Evolutionary conservation across 1,140 invertebrate species (phyloP).

Genomic region (Leptinotarsa lineolata): DNA sequence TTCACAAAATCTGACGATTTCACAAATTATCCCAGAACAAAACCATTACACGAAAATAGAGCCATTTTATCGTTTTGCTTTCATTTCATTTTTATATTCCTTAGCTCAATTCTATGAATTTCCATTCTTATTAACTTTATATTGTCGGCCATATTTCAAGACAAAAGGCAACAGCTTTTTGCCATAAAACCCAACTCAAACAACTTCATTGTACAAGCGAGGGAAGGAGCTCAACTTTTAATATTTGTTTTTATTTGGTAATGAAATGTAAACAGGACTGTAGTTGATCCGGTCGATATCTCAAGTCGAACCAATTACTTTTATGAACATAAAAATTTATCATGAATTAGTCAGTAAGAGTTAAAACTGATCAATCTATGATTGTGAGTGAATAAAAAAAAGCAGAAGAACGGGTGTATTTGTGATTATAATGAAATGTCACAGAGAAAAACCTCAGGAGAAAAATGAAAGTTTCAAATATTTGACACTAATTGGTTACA

Average conservation of each 20-base stretch:
- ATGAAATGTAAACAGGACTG: conserved; percentile 12
- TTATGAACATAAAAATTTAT: background rate
- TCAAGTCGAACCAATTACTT: background rate
- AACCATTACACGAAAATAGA: background rate
- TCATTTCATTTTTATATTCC: background rate
- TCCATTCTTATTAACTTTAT: background rate
- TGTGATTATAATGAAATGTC: too few relatives aligned
- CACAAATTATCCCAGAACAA: background rate
- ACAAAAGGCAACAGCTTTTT: background rate
- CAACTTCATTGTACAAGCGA: background rate
- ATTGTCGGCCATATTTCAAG: conserved; percentile 5
- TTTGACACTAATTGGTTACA: too few relatives aligned
- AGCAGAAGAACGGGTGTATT: too few relatives aligned
- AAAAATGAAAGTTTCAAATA: too few relatives aligned
- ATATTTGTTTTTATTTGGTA: conserved; percentile 17
- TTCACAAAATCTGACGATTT: too few relatives aligned
- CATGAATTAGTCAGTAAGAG: too few relatives aligned
- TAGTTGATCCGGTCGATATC: background rate
- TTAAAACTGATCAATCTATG: too few relatives aligned
- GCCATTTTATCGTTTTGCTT: background rate
- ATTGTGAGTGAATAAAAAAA: too few relatives aligned
- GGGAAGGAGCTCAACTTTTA: background rate
- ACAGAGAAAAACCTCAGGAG: too few relatives aligned
- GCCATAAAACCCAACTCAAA: conserved; percentile 13
- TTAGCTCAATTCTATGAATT: background rate